Conservation (phyloP, 35 echinoderm and acorn worm genomes). For the Apostichopus japonicus region DNA sequence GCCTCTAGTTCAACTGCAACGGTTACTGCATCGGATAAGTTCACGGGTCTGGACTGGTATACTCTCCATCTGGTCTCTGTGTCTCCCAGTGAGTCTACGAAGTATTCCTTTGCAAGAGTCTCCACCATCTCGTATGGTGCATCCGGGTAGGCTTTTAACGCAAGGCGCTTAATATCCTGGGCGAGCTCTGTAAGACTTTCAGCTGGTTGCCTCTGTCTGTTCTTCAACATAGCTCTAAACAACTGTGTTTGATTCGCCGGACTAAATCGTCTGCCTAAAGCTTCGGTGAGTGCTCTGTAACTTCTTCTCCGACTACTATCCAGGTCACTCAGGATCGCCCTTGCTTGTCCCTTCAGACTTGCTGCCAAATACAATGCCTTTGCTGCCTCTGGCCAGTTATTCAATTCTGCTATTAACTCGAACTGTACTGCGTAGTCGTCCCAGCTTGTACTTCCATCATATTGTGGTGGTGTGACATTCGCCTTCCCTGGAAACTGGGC, state of each 20-base stretch:
- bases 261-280: not conserved
- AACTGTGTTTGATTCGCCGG: not conserved
- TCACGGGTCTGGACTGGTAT: slow-evolving; percentile 3
- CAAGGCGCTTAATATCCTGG: not conserved
- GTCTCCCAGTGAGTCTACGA: not conserved
- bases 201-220: not conserved
- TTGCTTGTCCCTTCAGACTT: slow-evolving; percentile 7
- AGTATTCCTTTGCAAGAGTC: not conserved
- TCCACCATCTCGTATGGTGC: slow-evolving; percentile 7
- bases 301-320: not conserved
- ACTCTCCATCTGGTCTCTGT: not conserved
- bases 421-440: slow-evolving; percentile 17
- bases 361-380: slow-evolving; percentile 28
- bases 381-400: not conserved
- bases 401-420: slow-evolving; percentile 31
- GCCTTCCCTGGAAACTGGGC: not conserved
- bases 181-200: too few relatives aligned
- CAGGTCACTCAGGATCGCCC: not conserved
- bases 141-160: not conserved
- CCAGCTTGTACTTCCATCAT: not conserved
- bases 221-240: slow-evolving; percentile 7
- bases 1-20: slow-evolving; percentile 3
- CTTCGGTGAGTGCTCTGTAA: not conserved
- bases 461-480: not conserved
- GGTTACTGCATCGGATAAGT: not conserved